Evolutionary conservation across 2,113 vertebrate genomes (phyloP).

Genomic region (Rhinopomastus cyanomelas): DNA sequence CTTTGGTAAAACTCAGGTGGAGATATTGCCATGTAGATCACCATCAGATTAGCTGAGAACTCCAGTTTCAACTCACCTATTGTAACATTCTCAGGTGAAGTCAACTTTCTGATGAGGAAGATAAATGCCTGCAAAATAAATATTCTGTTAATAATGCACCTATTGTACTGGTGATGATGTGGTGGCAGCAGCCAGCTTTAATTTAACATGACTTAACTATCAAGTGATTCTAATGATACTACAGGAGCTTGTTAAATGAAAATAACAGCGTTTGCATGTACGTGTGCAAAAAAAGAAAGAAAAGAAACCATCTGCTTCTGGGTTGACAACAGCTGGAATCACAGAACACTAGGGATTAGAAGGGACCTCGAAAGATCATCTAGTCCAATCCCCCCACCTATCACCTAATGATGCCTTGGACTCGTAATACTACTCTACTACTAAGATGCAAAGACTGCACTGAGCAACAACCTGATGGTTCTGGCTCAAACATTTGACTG

Average conservation of each 20-base stretch:
- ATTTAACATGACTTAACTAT: constrained; percentile 58
- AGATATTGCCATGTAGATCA: constrained; percentile 56
- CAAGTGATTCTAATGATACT: constrained; percentile 19
- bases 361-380: no score
- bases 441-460: background rate
- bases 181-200: constrained; percentile 44
- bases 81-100: constrained; percentile 47
- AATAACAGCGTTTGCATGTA: constrained; percentile 27
- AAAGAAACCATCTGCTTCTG: background rate
- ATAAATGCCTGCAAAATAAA: constrained; percentile 56
- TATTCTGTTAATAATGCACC: constrained; percentile 40
- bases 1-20: constrained; percentile 16
- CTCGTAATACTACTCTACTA: fast-evolving
- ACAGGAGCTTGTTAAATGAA: constrained; percentile 29
- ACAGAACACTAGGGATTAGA: no score
- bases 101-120: constrained; percentile 53
- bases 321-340: background rate
- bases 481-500: background rate
- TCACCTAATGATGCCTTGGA: background rate
- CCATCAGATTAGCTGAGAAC: constrained; percentile 33
- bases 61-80: constrained; percentile 31
- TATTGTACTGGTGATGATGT: constrained; percentile 39
- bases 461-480: background rate
- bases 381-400: no score
- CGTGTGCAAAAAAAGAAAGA: background rate